A percentile compares a stretch with the other conserved stretches of the same genome.
phyloP scores from a whole-genome alignment of 92 coral and sea anemone species.

The Epizoanthus fatuus region DNA sequence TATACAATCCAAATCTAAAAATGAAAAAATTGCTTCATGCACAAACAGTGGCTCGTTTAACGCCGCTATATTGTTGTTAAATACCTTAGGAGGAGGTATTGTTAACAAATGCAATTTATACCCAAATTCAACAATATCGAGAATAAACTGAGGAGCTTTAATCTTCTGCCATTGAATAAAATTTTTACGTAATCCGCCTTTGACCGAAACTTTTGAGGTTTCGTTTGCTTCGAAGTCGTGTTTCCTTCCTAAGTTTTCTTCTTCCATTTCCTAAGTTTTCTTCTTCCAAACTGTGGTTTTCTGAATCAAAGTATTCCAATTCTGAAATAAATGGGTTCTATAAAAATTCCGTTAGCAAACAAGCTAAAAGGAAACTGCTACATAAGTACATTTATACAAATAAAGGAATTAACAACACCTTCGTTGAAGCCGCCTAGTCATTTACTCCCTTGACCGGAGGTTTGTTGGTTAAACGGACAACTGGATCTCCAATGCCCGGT shows the following conservation, averaged over 20 bases:
- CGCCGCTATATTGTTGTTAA: conserved; percentile 21
- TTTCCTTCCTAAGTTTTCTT: conserved; percentile 8
- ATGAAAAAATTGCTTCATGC: conserved; percentile 11
- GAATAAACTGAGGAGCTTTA: conserved; percentile 37
- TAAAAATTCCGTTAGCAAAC: conserved; percentile 7
- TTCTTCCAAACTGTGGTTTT: background rate
- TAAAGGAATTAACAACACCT: conserved; percentile 9
- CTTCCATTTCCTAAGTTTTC: too few species aligned
- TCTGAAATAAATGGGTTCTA: conserved; percentile 2
- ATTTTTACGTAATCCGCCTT: conserved; percentile 30
- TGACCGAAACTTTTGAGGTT: conserved; percentile 3
- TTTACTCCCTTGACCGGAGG: conserved; percentile 8
- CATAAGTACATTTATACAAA: background rate
- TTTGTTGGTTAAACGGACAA: background rate
- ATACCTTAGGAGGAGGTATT: conserved; percentile 28
- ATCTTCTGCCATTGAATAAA: conserved; percentile 5
- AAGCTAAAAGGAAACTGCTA: background rate
- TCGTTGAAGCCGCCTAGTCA: background rate
- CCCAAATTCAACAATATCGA: conserved; percentile 2
- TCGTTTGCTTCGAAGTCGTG: background rate
- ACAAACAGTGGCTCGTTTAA: conserved; percentile 25
- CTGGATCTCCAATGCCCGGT: conserved; percentile 17
- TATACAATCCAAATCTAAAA: conserved; percentile 13
- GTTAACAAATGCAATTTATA: conserved; percentile 37
- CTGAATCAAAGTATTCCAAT: conserved; percentile 16